Evolutionary conservation across 2,888 invertebrate species (phyloP), one percentile per base, ranked within the genome.

Genomic region (Himalopsyche kuldschensis): DNA sequence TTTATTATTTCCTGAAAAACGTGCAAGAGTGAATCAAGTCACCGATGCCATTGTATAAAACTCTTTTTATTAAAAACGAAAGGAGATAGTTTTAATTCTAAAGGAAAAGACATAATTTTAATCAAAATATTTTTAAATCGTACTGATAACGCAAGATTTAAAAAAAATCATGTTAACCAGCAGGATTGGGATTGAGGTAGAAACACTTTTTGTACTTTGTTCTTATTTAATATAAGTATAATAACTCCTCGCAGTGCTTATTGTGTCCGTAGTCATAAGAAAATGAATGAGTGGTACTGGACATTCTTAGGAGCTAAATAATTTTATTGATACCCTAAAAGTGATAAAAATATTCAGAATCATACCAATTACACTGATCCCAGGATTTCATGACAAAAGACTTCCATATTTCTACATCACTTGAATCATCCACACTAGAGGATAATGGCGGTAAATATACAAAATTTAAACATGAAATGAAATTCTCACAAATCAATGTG

Each of bases 191-290:
- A 84, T 84, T 86, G 86, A 86, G 86, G 86, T 86, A 86, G 86
- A 86, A 86, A 84, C 80, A 83, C 82, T 79, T 82, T 86, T 86
- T 86, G 86, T 86, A 86, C 86, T 86, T 86, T 82, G 84, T 86
- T 84, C 83, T 86, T 86, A 86, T 84, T 84, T 80, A 78, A 84
- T 83, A 86, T 82, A n/a, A n/a, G n/a, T n/a, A n/a, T n/a, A n/a
- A n/a, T n/a, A 83, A 84, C 84, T 83, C 83, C 80, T 80, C 47
- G 77, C 76, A 76, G 80, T 80, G 55, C 35, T 78, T 80, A 77
- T 63, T 75, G 48, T 78, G 75, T 75, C 69, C 77, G 76, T 63
- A 81, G 82, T 82, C 82, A 82, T 84, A 83, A 85, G 84, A 84
- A 75, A 83, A 75, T 81, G 69, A 83, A 75, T 81, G 69, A 75